Evolutionary conservation across 2,888 invertebrate species (phyloP), one percentile per base, ranked within the genome.

Genomic region (Notodonta dromedarius): DNA sequence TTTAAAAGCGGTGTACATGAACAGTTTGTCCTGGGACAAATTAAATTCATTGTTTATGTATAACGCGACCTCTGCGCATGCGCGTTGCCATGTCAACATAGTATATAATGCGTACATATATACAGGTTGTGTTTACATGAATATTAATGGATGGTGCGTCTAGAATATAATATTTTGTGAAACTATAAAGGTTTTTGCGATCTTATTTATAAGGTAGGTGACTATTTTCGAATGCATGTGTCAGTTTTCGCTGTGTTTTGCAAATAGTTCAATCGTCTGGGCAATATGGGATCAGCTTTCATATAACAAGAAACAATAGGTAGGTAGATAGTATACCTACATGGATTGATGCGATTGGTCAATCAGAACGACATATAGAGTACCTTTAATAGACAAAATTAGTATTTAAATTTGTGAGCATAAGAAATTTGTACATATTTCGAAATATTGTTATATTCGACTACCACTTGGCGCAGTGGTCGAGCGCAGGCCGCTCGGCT

Each of bases 31-130:
- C 74, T 77, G 73, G 71, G 72, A 73, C 80, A 81, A 83, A 76
- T 83, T 81, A 78, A 84, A 82, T 80, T 84, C 88, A 89, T 91
- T 91, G 89, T 91, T 89, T 90, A 90, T 90, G 85, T 83, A 89
- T 87, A 84, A 77, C 74, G 77, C 79, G 67, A 62, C 71, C 69
- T 80, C 68, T 88, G 91, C 92, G 93, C 93, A 93, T 92, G 91
- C 86, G 76, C 88, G 79, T 84, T 77, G 75, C 82, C 85, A 89
- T 91, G 92, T 90, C 91, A 92, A 92, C 93, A 89, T 87, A 73
- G 75, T 82, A 73, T 73, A 74, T 76, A 71, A 70, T 67, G 72
- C 67, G 66, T 61, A 63, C 59, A 60, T 69, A 63, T 46, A 58
- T 69, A 74, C 60, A 24, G 64, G 66, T 62, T 69, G 69, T 73